phyloP scores from a whole-genome alignment of 2,888 invertebrate species.

The Drosophila incognita region DNA sequence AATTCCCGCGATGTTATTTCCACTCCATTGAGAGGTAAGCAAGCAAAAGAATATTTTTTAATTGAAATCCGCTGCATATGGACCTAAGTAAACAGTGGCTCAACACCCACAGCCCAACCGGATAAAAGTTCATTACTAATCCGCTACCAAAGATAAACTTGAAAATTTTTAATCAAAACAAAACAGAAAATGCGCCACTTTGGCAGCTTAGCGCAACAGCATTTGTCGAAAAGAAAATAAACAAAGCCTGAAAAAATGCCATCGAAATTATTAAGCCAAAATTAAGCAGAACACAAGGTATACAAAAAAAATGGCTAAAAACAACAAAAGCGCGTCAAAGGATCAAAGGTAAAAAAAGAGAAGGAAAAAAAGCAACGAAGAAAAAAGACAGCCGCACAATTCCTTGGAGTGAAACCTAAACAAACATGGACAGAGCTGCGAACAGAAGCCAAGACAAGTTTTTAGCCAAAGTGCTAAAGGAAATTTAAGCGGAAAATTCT shows the following conservation, averaged over 20 bases:
- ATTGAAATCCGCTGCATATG: constrained; percentile 67
- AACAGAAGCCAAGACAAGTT: constrained; percentile 61
- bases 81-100: constrained; percentile 72
- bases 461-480: constrained; percentile 67
- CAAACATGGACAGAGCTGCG: constrained; percentile 56
- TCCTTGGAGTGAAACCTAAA: constrained; percentile 68
- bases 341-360: constrained; percentile 69
- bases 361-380: constrained; percentile 4
- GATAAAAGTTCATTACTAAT: constrained; percentile 75
- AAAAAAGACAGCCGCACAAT: constrained; percentile 50
- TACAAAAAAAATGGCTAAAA: constrained; percentile 23
- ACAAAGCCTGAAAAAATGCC: constrained; percentile 56
- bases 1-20: constrained; percentile 7
- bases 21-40: constrained; percentile 27
- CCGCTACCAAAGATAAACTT: constrained; percentile 80
- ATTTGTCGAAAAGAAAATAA: constrained; percentile 70
- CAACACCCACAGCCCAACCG: constrained; percentile 25
- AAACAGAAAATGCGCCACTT: constrained; percentile 76
- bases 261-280: constrained; percentile 71
- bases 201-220: constrained; percentile 68
- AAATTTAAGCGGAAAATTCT: constrained; percentile 81
- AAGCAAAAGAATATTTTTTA: constrained; percentile 62
- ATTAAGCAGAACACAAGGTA: constrained; percentile 61
- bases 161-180: constrained; percentile 74
- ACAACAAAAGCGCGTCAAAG: constrained; percentile 79